Evolutionary conservation across 2,888 invertebrate genomes (phyloP).

Genomic region (Dasypogon diadema): DNA sequence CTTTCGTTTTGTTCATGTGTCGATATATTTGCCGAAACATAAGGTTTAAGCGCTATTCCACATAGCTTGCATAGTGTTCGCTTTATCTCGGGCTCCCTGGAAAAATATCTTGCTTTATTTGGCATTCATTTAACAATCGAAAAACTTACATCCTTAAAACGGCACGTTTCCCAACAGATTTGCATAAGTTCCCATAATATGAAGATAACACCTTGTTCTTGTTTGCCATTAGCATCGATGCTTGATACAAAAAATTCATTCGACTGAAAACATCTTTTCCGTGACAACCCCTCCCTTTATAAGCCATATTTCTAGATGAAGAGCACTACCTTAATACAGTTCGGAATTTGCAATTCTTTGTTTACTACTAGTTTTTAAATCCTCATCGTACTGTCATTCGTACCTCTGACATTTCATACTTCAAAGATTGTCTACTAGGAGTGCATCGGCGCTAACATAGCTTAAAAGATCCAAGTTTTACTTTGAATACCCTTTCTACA

Average conservation of each 20-base stretch:
- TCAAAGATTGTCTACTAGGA: too few species aligned
- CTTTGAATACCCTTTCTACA: not conserved
- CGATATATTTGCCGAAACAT: constrained; percentile 61
- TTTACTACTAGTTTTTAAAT: not conserved
- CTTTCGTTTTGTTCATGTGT: constrained; percentile 48
- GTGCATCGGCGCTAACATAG: not conserved
- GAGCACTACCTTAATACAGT: not conserved
- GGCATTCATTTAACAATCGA: not conserved
- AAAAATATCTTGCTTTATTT: constrained; percentile 18
- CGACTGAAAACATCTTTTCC: constrained; percentile 61
- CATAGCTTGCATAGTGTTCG: constrained; percentile 66
- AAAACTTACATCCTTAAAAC: constrained; percentile 65
- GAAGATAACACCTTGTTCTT: constrained; percentile 62
- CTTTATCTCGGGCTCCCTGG: constrained; percentile 65
- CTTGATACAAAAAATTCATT: constrained; percentile 68
- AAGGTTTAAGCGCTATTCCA: constrained; percentile 62
- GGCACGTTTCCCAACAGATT: constrained; percentile 65
- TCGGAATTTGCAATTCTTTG: not conserved
- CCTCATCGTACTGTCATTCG: not conserved
- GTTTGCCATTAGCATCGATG: constrained; percentile 65
- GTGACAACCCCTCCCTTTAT: constrained; percentile 13
- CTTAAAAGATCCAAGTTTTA: not conserved
- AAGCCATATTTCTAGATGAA: not conserved
- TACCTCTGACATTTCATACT: not conserved
- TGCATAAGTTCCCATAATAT: constrained; percentile 65